Base-by-base conservation (phyloP, 2,888 invertebrate genomes). In the Orchesellides sinensis region DNA sequence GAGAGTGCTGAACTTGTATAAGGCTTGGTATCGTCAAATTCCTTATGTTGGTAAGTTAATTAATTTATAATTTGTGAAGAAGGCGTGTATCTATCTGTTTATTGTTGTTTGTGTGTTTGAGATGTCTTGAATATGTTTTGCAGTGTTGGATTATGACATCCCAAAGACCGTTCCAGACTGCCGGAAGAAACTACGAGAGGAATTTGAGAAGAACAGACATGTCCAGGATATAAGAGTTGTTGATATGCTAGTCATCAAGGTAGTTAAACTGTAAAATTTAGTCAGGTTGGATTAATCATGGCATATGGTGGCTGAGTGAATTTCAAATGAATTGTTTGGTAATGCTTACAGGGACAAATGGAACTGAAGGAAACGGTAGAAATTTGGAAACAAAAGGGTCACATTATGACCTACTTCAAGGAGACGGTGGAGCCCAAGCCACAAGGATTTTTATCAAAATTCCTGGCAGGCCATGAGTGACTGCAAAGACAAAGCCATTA, bases 241-340 rank as follows among this genome's bases (percentile, higher is more conserved):
- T 89, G 98, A 98, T 91, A 93, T 97, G 93, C 92, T 98, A 80
- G 95, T 98, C 56, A 94, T 97, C 81, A 98, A 97, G 94, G 98
- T 97, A 91, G 89, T 88, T 86, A 25, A 70, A 21, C 52, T 52
- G 8, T 3, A 17, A 12, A 3, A 40, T 8, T 27, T 69, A 23
- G 17, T 27, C 3, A 29, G 49, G n/a, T 23, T 6, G 6, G 21
- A 59, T 47, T n/a, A n/a, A n/a, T n/a, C n/a, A n/a, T n/a, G n/a
- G n/a, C n/a, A n/a, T n/a, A n/a, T n/a, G n/a, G n/a, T n/a, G n/a
- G n/a, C n/a, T n/a, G n/a, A n/a, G 8, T 29, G 17, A n/a, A 72
- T 17, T 8, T 3, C n/a, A n/a, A n/a, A n/a, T n/a, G n/a, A n/a
- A n/a, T n/a, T 29, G 32, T 59, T 47, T 27, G 17, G 2, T 23